phyloP scores from a whole-genome alignment of 2,888 invertebrate species.

The Calameuta idolon region DNA sequence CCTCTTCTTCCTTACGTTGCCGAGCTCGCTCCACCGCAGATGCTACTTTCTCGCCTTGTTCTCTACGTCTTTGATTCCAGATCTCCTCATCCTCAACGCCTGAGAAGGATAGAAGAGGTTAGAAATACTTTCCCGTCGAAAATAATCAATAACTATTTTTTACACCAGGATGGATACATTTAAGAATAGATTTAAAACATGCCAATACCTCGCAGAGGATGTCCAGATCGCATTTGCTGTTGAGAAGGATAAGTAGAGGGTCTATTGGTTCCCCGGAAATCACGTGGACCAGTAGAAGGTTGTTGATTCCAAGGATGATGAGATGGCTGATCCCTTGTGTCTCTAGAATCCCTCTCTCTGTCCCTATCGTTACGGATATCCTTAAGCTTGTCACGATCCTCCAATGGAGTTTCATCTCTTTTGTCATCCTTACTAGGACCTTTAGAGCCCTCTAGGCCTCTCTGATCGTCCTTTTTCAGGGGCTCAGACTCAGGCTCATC shows the following conservation, averaged over 20 bases:
- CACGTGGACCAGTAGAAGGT: conserved; percentile 36
- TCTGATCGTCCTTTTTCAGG: conserved; percentile 47
- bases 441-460: conserved; percentile 29
- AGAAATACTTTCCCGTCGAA: not conserved
- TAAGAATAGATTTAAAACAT: not conserved
- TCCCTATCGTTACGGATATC: conserved; percentile 42
- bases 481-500: conserved; percentile 76
- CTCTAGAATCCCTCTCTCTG: conserved; percentile 30
- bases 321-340: conserved; percentile 32
- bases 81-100: conserved; percentile 74
- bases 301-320: conserved; percentile 53
- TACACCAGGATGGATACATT: not conserved
- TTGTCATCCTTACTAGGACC: conserved; percentile 50
- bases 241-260: conserved; percentile 48
- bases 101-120: conserved; percentile 16
- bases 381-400: conserved; percentile 53
- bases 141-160: not conserved
- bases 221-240: conserved; percentile 64
- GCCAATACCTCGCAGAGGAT: conserved; percentile 53
- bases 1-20: conserved; percentile 89
- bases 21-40: conserved; percentile 86
- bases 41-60: conserved; percentile 79
- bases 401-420: conserved; percentile 33
- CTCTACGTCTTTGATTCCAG: conserved; percentile 78
- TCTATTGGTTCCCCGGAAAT: conserved; percentile 59